Conservation (phyloP, 1,140 invertebrate genomes). For the Pararge aegeria region DNA sequence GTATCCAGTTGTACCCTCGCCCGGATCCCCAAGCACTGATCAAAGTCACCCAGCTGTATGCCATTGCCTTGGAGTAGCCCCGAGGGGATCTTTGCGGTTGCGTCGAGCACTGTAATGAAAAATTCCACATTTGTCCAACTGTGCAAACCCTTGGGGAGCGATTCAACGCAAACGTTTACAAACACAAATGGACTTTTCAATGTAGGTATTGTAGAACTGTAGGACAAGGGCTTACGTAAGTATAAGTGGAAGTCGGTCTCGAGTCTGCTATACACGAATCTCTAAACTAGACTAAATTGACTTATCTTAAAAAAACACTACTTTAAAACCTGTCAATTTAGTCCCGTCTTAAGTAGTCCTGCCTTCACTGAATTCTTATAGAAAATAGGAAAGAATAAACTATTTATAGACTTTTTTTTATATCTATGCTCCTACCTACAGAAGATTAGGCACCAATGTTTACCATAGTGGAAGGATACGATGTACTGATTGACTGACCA, state of each 20-base stretch:
- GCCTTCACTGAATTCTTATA: no score
- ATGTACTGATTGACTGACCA: no score
- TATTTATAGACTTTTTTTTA: no score
- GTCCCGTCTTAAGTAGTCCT: no score
- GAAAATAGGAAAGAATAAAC: no score
- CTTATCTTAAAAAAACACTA: no score
- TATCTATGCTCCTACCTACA: no score
- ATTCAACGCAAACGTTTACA: slow-evolving; percentile 7
- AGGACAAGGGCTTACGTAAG: slow-evolving; percentile 1
- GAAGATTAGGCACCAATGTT: no score
- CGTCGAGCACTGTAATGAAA: slow-evolving; percentile 84
- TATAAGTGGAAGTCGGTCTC: not conserved
- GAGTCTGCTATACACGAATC: no score
- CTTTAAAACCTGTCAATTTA: no score
- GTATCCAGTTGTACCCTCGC: slow-evolving; percentile 80
- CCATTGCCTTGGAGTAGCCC: slow-evolving; percentile 85
- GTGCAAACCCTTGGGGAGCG: slow-evolving; percentile 30
- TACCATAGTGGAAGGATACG: no score
- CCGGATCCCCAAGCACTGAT: slow-evolving; percentile 82
- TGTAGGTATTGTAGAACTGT: not conserved
- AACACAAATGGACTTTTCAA: not conserved
- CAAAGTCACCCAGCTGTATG: slow-evolving; percentile 86
- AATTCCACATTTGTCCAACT: slow-evolving; percentile 34
- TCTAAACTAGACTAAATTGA: no score
- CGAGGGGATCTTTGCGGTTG: slow-evolving; percentile 85